Evolutionary conservation across 2,797 vertebrate species (phyloP), one percentile per base, ranked within the genome.

Genomic region (Cyprinodon diabolis): DNA sequence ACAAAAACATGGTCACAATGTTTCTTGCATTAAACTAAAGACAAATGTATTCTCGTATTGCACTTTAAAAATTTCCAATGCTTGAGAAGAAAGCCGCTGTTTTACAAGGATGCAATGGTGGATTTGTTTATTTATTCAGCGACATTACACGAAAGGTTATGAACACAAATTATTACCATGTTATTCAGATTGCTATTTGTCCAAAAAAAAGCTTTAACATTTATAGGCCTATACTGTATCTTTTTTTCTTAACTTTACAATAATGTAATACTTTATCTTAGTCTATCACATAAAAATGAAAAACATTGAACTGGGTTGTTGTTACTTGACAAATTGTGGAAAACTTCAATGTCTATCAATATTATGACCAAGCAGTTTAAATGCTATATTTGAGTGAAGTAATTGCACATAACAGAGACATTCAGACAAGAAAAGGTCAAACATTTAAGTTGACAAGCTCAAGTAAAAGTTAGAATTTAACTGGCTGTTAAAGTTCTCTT

Each of bases 101-200:
- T 17, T 30, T 45, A 68, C 17, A 80, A 78, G 68, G 80, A 86
- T 78, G 79, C 85, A 81, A 71, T 49, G 56, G 70, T 66, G 70
- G 80, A 92, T 94, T 94, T 88, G 92, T 85, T 80, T 71, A 66
- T 77, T 71, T 86, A 83, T 80, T 87, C 88, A 60, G 15, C 9
- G 35, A 4, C 19, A 40, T 89, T 68, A 52, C 73, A 86, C 78
- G 80, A 84, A 84, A 91, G 88, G 87, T 79, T 62, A 54, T 3
- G 47, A 67, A 78, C 80, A 92, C 93, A 92, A 94, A 94, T 93
- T 91, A 90, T 81, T 76, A 75, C 71, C 75, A 77, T 17, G 21
- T 4, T 19, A n/a, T 63, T 63, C 10, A 40, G 5, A 63, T 40
- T 13, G 6, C 2, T n/a, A 63, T 13, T 21, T 43, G 10, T 43